Conservation (phyloP, 1,140 invertebrate genomes). For the Drosophila jambulina region DNA sequence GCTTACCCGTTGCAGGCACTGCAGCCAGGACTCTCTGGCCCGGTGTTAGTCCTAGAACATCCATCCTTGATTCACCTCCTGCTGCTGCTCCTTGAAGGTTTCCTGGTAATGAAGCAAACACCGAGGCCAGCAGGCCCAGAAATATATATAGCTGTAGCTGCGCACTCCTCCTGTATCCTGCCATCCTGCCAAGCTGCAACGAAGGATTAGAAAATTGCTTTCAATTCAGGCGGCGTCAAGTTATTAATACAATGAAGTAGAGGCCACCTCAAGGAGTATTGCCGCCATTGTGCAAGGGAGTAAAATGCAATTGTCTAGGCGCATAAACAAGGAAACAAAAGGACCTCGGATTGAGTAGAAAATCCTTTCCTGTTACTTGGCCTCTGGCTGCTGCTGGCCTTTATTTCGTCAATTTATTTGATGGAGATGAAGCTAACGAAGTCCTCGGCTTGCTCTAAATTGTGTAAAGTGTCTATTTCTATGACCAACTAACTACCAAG, state of each 20-base stretch:
- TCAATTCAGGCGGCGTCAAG: conserved; percentile 39
- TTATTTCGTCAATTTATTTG: conserved; percentile 37
- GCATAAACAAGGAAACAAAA: conserved; percentile 33
- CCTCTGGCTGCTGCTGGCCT: conserved; percentile 6
- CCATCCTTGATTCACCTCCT: conserved; percentile 10
- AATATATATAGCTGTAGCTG: conserved; percentile 28
- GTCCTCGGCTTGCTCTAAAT: not conserved
- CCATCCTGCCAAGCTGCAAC: conserved; percentile 30
- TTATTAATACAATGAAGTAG: conserved; percentile 59
- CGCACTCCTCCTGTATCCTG: conserved; percentile 4
- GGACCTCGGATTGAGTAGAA: not conserved
- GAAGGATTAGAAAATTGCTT: conserved; percentile 39
- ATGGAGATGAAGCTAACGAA: not conserved
- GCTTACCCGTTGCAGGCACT: conserved; percentile 59
- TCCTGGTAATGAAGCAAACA: conserved; percentile 66
- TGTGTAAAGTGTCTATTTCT: not conserved
- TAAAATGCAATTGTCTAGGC: conserved; percentile 48
- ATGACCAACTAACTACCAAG: not conserved
- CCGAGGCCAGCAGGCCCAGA: conserved; percentile 12
- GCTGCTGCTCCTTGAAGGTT: conserved; percentile 9
- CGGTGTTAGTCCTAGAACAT: conserved; percentile 34
- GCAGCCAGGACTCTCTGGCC: conserved; percentile 44
- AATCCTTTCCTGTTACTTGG: conserved; percentile 8
- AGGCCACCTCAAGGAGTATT: conserved; percentile 7
- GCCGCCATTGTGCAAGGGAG: conserved; percentile 32